These are phyloP conservation scores for Lota lota DNA, from an alignment of 2,113 vertebrate genomes.

Conservation along the genomic window DNA sequence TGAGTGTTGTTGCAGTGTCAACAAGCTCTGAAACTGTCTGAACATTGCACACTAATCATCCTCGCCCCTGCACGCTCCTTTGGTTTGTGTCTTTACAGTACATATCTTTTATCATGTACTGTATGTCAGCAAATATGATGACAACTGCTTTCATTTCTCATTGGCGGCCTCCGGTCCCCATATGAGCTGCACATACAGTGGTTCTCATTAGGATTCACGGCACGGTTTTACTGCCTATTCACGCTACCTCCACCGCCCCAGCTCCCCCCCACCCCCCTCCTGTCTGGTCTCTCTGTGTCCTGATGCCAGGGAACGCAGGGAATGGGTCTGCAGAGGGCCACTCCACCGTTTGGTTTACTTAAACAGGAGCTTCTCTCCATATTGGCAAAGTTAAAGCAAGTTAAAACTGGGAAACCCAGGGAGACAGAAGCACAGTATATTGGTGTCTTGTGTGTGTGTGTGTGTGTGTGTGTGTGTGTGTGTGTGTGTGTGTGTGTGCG, in stretches of 20 bases:
- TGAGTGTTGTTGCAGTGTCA: too few species aligned
- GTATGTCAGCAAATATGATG: too few species aligned
- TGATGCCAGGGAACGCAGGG: not conserved
- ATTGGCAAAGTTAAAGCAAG: not conserved
- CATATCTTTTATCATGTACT: too few species aligned
- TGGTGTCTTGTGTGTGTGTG: not conserved
- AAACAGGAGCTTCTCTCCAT: not conserved
- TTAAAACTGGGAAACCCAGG: not conserved
- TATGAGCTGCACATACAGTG: not conserved
- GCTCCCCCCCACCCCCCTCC: too few species aligned
- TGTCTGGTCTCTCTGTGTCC: not conserved
- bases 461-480: constrained; percentile 1
- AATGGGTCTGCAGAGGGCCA: not conserved
- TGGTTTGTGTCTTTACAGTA: too few species aligned
- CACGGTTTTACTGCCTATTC: not conserved
- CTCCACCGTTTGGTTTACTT: not conserved
- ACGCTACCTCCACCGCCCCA: too few species aligned
- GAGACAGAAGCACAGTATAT: not conserved
- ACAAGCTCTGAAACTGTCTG: too few species aligned
- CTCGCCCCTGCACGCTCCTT: too few species aligned
- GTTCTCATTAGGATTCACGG: not conserved
- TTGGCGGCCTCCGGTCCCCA: not conserved
- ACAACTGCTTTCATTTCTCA: too few species aligned
- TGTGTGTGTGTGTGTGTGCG: constrained; percentile 3
- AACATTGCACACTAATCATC: too few species aligned